phyloP scores from a whole-genome alignment of 2,797 vertebrate genomes.

The Glyptemys insculpta region DNA sequence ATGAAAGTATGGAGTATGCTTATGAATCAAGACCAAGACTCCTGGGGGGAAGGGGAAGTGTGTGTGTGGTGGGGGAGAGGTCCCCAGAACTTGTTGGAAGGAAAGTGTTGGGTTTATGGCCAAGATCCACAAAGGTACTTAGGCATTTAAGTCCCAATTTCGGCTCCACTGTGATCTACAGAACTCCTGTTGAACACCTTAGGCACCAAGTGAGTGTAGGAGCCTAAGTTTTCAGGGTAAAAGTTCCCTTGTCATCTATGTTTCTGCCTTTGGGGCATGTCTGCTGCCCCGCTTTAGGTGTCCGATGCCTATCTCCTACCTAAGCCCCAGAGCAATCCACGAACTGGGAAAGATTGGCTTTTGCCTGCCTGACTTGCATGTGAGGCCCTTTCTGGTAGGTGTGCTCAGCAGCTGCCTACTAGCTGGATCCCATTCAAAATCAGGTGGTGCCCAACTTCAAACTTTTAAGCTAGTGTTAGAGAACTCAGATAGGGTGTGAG shows the following conservation, averaged over 20 bases:
- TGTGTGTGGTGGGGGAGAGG: not conserved
- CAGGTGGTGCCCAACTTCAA: not conserved
- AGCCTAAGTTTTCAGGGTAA: not conserved
- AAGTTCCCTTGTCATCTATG: not conserved
- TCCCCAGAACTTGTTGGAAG: rapidly evolving
- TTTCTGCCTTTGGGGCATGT: not conserved
- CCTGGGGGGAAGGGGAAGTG: not conserved
- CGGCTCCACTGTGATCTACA: not conserved
- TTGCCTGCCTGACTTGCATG: not conserved
- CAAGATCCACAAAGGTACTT: not conserved
- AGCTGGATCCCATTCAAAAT: not conserved
- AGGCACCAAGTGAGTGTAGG: not conserved
- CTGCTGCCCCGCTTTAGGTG: not conserved
- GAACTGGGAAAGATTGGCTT: not conserved
- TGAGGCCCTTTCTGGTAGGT: not conserved
- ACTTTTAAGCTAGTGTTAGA: not conserved
- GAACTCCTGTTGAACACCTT: not conserved
- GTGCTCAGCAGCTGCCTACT: not conserved
- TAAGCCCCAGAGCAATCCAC: not conserved
- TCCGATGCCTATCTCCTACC: not conserved
- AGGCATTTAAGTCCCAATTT: not conserved
- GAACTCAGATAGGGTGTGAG: not conserved
- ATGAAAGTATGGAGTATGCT: not conserved
- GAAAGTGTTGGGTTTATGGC: not conserved
- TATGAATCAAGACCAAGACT: not conserved